Percentiles rank a stretch among this genome's conserved stretches.
Evolutionary conservation across 2,113 vertebrate genomes (phyloP).

Genomic region (Platysteira castanea): DNA sequence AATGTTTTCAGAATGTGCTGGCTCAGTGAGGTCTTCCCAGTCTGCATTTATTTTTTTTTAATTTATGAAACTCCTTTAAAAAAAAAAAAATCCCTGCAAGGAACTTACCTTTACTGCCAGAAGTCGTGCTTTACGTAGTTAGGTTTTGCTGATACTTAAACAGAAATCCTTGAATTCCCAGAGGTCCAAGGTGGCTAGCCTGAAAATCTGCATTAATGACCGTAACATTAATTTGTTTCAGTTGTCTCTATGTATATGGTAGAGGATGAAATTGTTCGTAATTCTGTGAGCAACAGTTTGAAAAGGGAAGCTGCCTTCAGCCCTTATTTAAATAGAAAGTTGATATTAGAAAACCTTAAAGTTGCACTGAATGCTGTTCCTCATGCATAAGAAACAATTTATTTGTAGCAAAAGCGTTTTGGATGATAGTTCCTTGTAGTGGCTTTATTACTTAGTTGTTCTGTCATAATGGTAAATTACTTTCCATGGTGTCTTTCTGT

Average conservation of each 20-base stretch:
- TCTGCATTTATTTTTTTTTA: not conserved
- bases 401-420: not conserved
- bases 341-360: not conserved
- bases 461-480: not conserved
- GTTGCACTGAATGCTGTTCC: not conserved
- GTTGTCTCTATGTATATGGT: not conserved
- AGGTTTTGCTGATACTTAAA: not conserved
- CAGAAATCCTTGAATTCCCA: not conserved
- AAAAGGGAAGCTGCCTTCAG: not conserved
- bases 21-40: not conserved
- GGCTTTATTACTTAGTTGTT: not conserved
- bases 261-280: not conserved
- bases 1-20: not conserved
- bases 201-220: not conserved
- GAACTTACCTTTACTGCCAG: not conserved
- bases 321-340: not conserved
- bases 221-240: not conserved
- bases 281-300: not conserved
- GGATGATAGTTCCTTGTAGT: not conserved
- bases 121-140: not conserved
- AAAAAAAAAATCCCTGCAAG: not conserved
- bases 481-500: not conserved
- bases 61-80: not conserved
- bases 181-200: not conserved
- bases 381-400: not conserved